Base-by-base conservation (phyloP, 2,797 vertebrate species). In the Tokudaia muenninki region DNA sequence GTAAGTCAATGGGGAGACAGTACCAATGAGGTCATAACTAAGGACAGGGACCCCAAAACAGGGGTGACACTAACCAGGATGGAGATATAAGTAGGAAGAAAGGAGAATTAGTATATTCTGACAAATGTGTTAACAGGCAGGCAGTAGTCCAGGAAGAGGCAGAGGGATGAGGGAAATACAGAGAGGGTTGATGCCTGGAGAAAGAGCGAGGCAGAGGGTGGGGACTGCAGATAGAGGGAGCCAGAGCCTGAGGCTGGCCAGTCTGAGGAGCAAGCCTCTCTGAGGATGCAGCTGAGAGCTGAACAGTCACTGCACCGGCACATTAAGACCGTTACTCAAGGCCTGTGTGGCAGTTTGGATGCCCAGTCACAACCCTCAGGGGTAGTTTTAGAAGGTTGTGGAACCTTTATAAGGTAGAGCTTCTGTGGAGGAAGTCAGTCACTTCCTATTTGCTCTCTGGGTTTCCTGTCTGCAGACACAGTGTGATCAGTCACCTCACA, bases 301-400 rank as follows among this genome's bases (percentile, higher is more conserved):
- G 88, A 84, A 0, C 86, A 50, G 0, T 0, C 50, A 50, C 37
- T 44, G 75, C 70, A 4, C 4, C 3, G 50, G 11, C 26, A 0
- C 0, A 7, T 11, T 0, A 22, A 24, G 13, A 3, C 37, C 34
- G 22, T 26, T 1, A 13, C 11, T 22, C 67, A 24, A 31, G 31
- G 2, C 2, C 12, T 50, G 6, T 11, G 79, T 37, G 16, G 87
- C 22, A 6, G 26, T 83, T 59, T 17, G 19, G 59, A n/a, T 14
- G 31, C 13, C 3, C 16, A 26, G 24, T 41, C 21, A 0, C 79
- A 52, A 81, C 34, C 55, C 52, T 37, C 11, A 21, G 26, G n/a
- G 13, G 8, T 2, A 37, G 21, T n/a, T 81, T n/a, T 19, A 34
- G 52, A 57, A 52, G 10, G 79, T 52, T 52, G 7, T 59, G 21